A percentile compares a stretch with the other conserved stretches of the same genome.
These are phyloP conservation scores for Enchytraeus crypticus DNA, from an alignment of 2,888 invertebrate genomes.

Conservation along the genomic window DNA sequence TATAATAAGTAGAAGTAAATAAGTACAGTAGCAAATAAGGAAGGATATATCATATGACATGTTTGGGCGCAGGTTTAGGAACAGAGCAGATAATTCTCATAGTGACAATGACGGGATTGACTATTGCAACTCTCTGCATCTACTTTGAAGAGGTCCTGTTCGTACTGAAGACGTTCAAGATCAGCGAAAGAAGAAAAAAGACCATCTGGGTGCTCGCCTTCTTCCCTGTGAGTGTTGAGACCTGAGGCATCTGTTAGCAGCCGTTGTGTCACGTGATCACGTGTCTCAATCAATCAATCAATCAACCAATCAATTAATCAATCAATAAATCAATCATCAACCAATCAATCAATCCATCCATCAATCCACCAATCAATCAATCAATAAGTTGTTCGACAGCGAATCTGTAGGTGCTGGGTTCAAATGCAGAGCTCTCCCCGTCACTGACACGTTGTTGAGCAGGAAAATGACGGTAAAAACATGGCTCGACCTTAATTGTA, in stretches of 20 bases:
- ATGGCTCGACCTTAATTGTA: no score
- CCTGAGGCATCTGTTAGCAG: not conserved
- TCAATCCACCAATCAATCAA: no score
- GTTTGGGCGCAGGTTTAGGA: not conserved
- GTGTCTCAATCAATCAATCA: no score
- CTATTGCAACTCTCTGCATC: constrained; percentile 7
- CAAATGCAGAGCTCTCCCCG: no score
- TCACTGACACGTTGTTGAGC: no score
- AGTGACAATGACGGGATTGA: not conserved
- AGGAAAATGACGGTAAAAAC: no score
- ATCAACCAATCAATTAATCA: no score
- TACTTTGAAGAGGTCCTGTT: constrained; percentile 19
- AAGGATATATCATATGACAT: not conserved
- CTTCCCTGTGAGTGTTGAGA: constrained; percentile 12
- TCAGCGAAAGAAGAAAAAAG: constrained; percentile 11
- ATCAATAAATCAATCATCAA: no score
- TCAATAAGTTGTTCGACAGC: no score
- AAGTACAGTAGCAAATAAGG: constrained; percentile 6
- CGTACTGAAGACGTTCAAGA: constrained; percentile 12
- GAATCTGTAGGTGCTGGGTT: no score
- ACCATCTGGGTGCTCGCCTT: constrained; percentile 22
- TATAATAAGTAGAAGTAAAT: constrained; percentile 12
- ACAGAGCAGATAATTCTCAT: not conserved
- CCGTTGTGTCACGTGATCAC: no score
- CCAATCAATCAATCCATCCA: no score